phyloP scores from a whole-genome alignment of 2,888 invertebrate genomes.

The Eupithecia vulgata region DNA sequence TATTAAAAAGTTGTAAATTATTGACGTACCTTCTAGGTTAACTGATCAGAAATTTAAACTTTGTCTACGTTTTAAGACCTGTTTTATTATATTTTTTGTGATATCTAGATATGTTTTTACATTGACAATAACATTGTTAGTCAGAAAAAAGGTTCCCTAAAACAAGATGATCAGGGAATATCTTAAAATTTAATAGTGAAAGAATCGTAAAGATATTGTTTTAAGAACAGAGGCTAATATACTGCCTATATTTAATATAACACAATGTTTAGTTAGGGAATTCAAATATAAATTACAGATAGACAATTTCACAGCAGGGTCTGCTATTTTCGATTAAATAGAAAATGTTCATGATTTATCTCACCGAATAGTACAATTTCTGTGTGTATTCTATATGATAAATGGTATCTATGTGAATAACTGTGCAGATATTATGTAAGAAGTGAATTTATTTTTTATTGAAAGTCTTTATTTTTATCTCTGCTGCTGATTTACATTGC shows the following conservation, averaged over 20 bases:
- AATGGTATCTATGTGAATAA: slow-evolving; percentile 46
- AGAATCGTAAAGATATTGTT: neutral
- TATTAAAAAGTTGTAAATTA: slow-evolving; percentile 15
- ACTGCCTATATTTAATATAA: neutral
- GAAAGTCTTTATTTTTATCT: slow-evolving; percentile 27
- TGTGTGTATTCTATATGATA: slow-evolving; percentile 60
- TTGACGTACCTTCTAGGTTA: slow-evolving; percentile 51
- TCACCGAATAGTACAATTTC: slow-evolving; percentile 69
- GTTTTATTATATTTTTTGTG: slow-evolving; percentile 40
- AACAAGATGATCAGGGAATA: neutral
- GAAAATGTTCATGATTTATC: slow-evolving; percentile 44
- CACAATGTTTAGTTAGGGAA: slow-evolving; percentile 13
- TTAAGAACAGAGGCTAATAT: neutral
- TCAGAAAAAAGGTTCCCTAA: slow-evolving; percentile 4
- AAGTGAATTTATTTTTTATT: slow-evolving; percentile 40
- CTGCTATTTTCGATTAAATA: slow-evolving; percentile 40
- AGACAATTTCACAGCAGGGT: slow-evolving; percentile 45
- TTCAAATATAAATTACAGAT: slow-evolving; percentile 6
- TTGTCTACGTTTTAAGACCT: slow-evolving; percentile 26
- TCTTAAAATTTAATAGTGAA: neutral
- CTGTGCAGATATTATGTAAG: slow-evolving; percentile 37
- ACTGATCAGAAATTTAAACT: slow-evolving; percentile 26
- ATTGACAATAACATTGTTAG: slow-evolving; percentile 25
- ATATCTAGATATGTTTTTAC: slow-evolving; percentile 33
- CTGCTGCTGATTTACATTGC: slow-evolving; percentile 19